Evolutionary conservation across 2,888 invertebrate species (phyloP).

Genomic region (Melinaea menophilus): DNA sequence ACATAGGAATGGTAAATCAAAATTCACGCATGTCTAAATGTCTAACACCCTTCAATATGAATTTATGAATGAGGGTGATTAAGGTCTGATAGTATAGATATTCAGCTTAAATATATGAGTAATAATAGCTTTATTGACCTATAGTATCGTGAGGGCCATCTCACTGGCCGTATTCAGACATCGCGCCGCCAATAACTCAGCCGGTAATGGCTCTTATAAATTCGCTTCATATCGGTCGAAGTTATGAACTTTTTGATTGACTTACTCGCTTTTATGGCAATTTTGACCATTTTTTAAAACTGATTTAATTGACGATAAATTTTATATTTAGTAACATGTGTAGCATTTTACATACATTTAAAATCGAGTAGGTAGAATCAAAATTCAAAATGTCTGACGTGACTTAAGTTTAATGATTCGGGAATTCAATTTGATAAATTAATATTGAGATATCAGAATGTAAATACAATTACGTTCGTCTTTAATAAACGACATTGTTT

Average conservation of each 20-base stretch:
- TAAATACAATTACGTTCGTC: no score
- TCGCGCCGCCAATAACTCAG: conserved; percentile 32
- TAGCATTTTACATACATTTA: neutral
- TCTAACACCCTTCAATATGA: neutral
- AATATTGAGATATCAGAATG: no score
- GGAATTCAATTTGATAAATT: no score
- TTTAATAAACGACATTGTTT: no score
- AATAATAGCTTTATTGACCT: conserved; percentile 4
- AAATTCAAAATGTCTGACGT: no score
- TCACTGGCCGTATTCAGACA: conserved; percentile 15
- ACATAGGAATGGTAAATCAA: no score
- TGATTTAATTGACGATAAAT: neutral
- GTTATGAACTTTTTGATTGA: conserved; percentile 30
- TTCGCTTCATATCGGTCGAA: conserved; percentile 38
- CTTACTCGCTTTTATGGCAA: conserved; percentile 11
- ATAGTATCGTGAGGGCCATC: neutral
- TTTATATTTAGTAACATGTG: neutral
- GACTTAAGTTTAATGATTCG: no score
- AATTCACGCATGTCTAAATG: no score
- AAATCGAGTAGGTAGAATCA: no score
- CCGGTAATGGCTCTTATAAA: conserved; percentile 39
- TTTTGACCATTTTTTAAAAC: conserved; percentile 4
- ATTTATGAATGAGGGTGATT: neutral
- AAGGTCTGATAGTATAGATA: neutral
- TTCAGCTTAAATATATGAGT: neutral